Percentiles rank a stretch among this genome's conserved stretches.
Evolutionary conservation across 2,888 invertebrate genomes (phyloP).

Genomic region (Eueremaeus valkanovi): DNA sequence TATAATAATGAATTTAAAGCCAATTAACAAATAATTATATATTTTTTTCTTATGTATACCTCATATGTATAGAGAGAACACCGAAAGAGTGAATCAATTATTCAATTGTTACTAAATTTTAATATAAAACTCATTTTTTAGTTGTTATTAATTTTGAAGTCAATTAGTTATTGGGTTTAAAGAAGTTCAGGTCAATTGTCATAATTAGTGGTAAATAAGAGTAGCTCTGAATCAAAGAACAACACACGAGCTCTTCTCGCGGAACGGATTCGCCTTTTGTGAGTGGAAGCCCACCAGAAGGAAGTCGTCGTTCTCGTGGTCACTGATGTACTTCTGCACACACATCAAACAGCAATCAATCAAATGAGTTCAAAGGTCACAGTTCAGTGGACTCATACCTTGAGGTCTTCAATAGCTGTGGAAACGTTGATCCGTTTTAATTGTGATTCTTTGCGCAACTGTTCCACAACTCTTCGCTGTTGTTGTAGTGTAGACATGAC

Average conservation of each 20-base stretch:
- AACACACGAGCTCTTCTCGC: slow-evolving; percentile 84
- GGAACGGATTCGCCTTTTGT: slow-evolving; percentile 91
- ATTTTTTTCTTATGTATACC: neutral
- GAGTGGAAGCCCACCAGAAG: slow-evolving; percentile 87
- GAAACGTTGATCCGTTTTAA: slow-evolving; percentile 81
- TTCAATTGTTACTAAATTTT: neutral
- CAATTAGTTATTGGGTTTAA: neutral
- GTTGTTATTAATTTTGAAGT: slow-evolving; percentile 1
- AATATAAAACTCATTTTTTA: slow-evolving; percentile 15
- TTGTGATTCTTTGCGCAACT: slow-evolving; percentile 83
- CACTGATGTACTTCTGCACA: slow-evolving; percentile 69
- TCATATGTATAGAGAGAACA: neutral
- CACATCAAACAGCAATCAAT: neutral
- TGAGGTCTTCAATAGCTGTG: slow-evolving; percentile 84
- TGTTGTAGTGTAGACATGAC: slow-evolving; percentile 85
- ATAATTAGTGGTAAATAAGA: neutral
- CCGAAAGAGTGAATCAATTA: neutral
- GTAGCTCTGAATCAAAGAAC: slow-evolving; percentile 59
- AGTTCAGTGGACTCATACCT: slow-evolving; percentile 52
- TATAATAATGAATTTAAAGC: neutral
- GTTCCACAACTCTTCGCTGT: slow-evolving; percentile 87
- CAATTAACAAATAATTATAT: slow-evolving; percentile 2
- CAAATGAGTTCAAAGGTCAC: neutral
- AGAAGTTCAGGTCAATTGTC: neutral
- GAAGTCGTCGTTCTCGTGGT: slow-evolving; percentile 89